Evolutionary conservation across 2,797 vertebrate genomes (phyloP).

Genomic region (Enteromius treurensis): DNA sequence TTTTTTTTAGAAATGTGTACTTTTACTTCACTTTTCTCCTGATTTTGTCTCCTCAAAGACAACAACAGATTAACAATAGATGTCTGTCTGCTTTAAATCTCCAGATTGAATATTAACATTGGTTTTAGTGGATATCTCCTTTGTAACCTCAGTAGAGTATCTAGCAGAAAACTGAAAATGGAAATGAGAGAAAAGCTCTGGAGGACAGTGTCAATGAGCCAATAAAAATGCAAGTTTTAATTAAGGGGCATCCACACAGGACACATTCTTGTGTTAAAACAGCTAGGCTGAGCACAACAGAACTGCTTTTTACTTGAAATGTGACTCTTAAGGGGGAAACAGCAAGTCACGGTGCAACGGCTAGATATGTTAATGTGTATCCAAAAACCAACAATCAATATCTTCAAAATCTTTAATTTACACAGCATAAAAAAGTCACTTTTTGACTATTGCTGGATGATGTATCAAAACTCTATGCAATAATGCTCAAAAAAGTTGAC

Average conservation of each 20-base stretch:
- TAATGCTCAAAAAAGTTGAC: not conserved
- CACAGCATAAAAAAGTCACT: not conserved
- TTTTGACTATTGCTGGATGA: not conserved
- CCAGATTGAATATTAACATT: slow-evolving; percentile 5
- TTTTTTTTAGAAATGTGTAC: not conserved
- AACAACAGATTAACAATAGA: not conserved
- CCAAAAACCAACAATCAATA: not conserved
- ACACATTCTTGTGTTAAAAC: not conserved
- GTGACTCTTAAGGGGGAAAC: not conserved
- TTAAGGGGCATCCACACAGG: not conserved
- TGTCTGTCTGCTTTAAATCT: not conserved
- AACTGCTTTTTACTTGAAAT: not conserved
- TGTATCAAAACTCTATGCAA: not conserved
- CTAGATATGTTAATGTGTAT: not conserved
- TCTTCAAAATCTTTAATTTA: not conserved
- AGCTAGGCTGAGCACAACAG: not conserved
- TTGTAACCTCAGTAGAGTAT: not conserved
- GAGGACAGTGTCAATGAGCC: not conserved
- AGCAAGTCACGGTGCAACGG: not conserved
- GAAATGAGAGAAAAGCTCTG: not conserved
- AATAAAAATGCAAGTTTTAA: not conserved
- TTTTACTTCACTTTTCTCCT: slow-evolving; percentile 15
- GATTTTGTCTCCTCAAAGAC: not conserved
- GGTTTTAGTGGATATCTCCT: not conserved
- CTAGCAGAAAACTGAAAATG: not conserved